A percentile compares a stretch with the other conserved stretches of the same genome.
Evolutionary conservation across 2,113 vertebrate species (phyloP).

Genomic region (Noturus placidus): DNA sequence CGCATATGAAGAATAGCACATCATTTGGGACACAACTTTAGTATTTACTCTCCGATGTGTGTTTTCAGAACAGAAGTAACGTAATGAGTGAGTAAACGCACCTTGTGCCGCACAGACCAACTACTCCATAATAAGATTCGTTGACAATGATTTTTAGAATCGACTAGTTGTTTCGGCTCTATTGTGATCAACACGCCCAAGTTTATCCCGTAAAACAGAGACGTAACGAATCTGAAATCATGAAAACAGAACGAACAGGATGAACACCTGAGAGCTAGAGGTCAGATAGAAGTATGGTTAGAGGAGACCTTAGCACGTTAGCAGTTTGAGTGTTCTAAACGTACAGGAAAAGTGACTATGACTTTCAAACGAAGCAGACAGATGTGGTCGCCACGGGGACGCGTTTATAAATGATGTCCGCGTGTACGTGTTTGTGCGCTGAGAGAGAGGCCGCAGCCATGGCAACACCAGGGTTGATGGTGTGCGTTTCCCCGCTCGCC

Average conservation of each 20-base stretch:
- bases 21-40: too few species aligned
- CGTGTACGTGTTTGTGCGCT: constrained; percentile 28
- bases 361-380: background rate
- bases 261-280: background rate
- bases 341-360: constrained; percentile 5
- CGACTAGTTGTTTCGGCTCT: too few species aligned
- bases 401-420: constrained; percentile 66
- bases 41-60: too few species aligned
- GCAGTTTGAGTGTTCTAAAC: background rate
- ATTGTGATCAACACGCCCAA: background rate
- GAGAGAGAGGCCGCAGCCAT: constrained; percentile 60
- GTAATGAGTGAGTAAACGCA: too few species aligned
- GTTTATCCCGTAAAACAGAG: background rate
- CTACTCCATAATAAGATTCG: too few species aligned
- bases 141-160: too few species aligned
- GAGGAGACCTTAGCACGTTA: background rate
- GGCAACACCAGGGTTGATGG: constrained; percentile 63
- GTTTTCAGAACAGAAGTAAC: too few species aligned
- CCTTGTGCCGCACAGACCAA: too few species aligned
- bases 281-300: background rate
- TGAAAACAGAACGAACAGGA: too few species aligned
- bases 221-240: background rate
- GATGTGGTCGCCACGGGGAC: constrained; percentile 67
- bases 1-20: too few species aligned
- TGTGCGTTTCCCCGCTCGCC: constrained; percentile 62